Evolutionary conservation across 2,113 vertebrate genomes (phyloP).

Genomic region (Epinephelus fuscoguttatus): DNA sequence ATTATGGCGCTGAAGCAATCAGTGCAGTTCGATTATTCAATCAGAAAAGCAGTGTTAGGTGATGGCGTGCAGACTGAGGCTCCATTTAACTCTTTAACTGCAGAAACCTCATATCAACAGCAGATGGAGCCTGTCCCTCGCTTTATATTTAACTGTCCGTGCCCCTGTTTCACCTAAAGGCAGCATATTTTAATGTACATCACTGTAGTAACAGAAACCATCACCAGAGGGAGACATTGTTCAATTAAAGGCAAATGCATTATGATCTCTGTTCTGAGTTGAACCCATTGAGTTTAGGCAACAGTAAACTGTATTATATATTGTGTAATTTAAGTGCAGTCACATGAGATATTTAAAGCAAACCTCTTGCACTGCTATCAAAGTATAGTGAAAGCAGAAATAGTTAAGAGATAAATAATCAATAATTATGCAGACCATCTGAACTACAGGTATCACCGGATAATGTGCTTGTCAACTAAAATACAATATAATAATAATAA

Average conservation of each 20-base stretch:
- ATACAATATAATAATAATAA: not conserved
- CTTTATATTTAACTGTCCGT: not conserved
- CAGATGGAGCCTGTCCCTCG: constrained; percentile 46
- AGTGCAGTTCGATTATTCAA: not conserved
- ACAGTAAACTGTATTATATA: not conserved
- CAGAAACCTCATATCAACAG: constrained; percentile 36
- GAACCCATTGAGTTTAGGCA: not conserved
- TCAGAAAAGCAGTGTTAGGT: not conserved
- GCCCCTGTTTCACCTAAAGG: not conserved
- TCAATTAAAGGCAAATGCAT: not conserved
- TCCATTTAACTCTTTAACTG: constrained; percentile 1
- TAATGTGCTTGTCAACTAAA: not conserved
- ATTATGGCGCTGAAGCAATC: not conserved
- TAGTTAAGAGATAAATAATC: not conserved
- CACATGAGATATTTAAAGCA: not conserved
- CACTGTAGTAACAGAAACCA: constrained; percentile 16
- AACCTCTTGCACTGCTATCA: not conserved
- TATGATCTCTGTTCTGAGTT: too few relatives aligned
- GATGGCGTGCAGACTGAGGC: not conserved
- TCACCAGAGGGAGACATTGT: constrained; percentile 66
- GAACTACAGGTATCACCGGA: not conserved
- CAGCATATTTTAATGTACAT: not conserved
- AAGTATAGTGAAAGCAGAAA: not conserved
- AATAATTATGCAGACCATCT: not conserved
- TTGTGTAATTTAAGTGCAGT: not conserved